Evolutionary conservation across 2,888 invertebrate species (phyloP).

Genomic region (Conomelus anceps): DNA sequence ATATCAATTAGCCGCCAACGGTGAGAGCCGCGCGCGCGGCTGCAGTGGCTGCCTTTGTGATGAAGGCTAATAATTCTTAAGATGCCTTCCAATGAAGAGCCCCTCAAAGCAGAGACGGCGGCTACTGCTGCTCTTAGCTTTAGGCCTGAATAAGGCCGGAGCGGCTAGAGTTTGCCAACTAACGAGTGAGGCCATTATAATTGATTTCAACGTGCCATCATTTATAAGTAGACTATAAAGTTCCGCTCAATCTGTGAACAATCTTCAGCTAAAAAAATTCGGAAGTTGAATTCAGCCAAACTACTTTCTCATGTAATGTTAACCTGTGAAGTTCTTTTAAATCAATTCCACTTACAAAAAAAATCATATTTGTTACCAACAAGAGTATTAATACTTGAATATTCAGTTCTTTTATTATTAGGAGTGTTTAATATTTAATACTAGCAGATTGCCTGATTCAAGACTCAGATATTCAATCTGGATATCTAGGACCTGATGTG

Average conservation of each 20-base stretch:
- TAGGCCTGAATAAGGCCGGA: not conserved
- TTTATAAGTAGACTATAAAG: not conserved
- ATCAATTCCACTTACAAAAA: too few relatives aligned
- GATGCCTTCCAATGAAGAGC: not conserved
- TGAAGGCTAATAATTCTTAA: not conserved
- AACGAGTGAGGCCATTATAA: not conserved
- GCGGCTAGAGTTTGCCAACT: not conserved
- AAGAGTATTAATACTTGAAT: too few relatives aligned
- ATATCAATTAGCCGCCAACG: conserved; percentile 2
- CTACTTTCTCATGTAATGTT: too few relatives aligned
- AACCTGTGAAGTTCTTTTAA: too few relatives aligned
- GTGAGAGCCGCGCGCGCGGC: not conserved
- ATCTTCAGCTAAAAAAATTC: not conserved
- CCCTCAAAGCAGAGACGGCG: not conserved
- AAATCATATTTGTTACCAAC: too few relatives aligned
- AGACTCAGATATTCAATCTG: too few relatives aligned
- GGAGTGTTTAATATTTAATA: too few relatives aligned
- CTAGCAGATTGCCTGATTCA: too few relatives aligned
- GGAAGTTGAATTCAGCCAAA: too few relatives aligned
- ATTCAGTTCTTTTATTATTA: too few relatives aligned
- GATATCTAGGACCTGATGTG: too few relatives aligned
- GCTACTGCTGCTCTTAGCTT: not conserved
- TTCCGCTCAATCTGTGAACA: too few relatives aligned
- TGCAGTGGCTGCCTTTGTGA: not conserved
- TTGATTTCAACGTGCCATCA: not conserved